Base-by-base conservation (phyloP, 2,113 vertebrate species). In the Octodon degus region DNA sequence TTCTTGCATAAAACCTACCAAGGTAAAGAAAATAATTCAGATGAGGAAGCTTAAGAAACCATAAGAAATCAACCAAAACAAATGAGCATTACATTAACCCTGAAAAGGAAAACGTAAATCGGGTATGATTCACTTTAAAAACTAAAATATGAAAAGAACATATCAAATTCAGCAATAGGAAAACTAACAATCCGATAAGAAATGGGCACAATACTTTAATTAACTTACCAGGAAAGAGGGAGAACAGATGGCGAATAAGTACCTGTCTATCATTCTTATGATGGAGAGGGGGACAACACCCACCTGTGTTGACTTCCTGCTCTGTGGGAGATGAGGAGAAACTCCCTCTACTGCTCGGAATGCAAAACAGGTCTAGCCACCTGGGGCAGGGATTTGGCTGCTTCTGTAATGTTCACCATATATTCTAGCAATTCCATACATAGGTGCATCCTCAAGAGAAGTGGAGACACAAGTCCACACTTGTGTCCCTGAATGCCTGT, bases 1-100 rank as follows among this genome's bases (percentile, higher is more conserved):
- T 62, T 55, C 50, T 79, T 32, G 7, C 5, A 50, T 34, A 92
- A 82, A 95, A 40, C 50, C 10, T 85, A 67, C 27, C 11, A 43
- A 8, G 13, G 22, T 77, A 5, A 84, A 94, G 62, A 90, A 88
- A 87, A 89, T 72, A 80, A 91, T 87, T 37, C 79, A 34, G 14
- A 47, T n/a, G 80, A 77, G n/a, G 37, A 89, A 8, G 0, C n/a
- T 95, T 76, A 82, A 58, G 55, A 58, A 89, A 55, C 17, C 80
- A 81, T 13, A 92, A 79, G 20, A 6, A 91, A 67, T 67, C 32
- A 93, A 80, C 19, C 24, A 76, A 95, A 89, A 92, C 72, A 96
- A 91, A 67, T 24, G 82, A 79, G 63, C 63, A 17, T 80, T 91
- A 84, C 17, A 62, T 13, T 62, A 95, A 68, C 24, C 13, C 50